These are phyloP conservation scores for Pissodes strobi DNA, from an alignment of 1,140 invertebrate genomes.

Conservation along the genomic window DNA sequence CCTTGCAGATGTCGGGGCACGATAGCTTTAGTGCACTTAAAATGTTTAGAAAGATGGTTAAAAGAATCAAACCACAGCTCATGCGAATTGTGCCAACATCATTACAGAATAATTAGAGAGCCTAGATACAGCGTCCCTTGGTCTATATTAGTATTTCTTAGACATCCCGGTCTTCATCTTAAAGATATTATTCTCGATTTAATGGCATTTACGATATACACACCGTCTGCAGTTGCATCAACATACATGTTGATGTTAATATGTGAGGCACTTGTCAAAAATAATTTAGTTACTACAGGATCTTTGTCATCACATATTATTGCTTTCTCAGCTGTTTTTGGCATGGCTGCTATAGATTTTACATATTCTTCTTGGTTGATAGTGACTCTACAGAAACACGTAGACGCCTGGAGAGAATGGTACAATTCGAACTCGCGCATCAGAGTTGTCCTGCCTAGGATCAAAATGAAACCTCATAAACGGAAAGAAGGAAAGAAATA, in stretches of 20 bases:
- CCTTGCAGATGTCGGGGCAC: slow-evolving; percentile 60
- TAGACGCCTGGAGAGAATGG: slow-evolving; percentile 51
- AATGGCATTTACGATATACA: slow-evolving; percentile 50
- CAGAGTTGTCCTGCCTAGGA: slow-evolving; percentile 45
- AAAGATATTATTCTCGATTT: slow-evolving; percentile 48
- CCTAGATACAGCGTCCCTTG: slow-evolving; percentile 49
- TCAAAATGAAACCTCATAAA: slow-evolving; percentile 38
- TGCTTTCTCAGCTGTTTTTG: slow-evolving; percentile 50
- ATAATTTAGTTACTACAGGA: slow-evolving; percentile 34
- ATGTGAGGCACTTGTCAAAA: slow-evolving; percentile 48
- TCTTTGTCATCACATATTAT: slow-evolving; percentile 45
- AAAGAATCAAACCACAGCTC: slow-evolving; percentile 62
- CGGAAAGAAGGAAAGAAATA: slow-evolving; percentile 9
- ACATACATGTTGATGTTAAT: slow-evolving; percentile 52
- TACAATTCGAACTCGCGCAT: slow-evolving; percentile 46
- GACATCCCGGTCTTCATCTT: slow-evolving; percentile 45
- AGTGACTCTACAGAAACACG: slow-evolving; percentile 45
- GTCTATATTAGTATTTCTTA: slow-evolving; percentile 48
- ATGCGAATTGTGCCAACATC: slow-evolving; percentile 67
- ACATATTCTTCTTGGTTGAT: slow-evolving; percentile 54
- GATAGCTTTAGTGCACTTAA: slow-evolving; percentile 68
- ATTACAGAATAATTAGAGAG: slow-evolving; percentile 57
- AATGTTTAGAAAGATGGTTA: slow-evolving; percentile 74
- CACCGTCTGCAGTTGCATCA: slow-evolving; percentile 50
- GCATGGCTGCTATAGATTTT: slow-evolving; percentile 55